A percentile compares a stretch with the other conserved stretches of the same genome.
These are phyloP conservation scores for Poeciliopsis paucimaculata DNA, from an alignment of 2,797 vertebrate genomes.

Conservation along the genomic window DNA sequence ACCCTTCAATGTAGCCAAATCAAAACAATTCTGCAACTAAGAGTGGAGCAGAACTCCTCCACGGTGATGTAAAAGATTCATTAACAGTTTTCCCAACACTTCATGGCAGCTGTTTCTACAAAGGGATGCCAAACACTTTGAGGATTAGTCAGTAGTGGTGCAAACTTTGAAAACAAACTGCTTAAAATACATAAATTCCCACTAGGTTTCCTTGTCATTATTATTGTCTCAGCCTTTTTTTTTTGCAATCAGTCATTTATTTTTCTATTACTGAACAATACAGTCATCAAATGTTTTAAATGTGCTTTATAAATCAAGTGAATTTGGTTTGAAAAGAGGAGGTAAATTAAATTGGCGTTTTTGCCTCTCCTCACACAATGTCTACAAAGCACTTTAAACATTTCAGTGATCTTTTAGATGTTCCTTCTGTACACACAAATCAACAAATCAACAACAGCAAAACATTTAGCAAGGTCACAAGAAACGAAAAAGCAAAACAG, in stretches of 20 bases:
- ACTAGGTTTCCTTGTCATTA: neutral
- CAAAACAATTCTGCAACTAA: neutral
- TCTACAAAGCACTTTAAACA: neutral
- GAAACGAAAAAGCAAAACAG: constrained; percentile 37
- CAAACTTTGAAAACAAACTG: neutral
- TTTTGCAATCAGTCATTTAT: neutral
- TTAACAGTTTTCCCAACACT: neutral
- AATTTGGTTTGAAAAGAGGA: neutral
- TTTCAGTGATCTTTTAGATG: neutral
- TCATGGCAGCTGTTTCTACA: neutral
- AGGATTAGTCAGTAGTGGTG: neutral
- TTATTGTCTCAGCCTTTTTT: neutral
- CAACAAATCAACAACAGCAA: constrained; percentile 14
- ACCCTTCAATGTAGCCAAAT: neutral
- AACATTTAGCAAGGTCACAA: constrained; percentile 38
- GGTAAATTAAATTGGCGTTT: neutral
- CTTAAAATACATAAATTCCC: neutral
- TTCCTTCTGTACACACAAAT: neutral
- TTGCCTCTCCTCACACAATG: neutral
- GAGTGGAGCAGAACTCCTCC: neutral
- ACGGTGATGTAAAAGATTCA: neutral
- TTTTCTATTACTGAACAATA: neutral
- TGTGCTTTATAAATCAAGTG: neutral
- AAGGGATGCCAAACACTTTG: constrained; percentile 3
- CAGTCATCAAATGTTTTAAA: neutral